Base-by-base conservation (phyloP, 2,888 invertebrate species). In the Bursaphelenchus okinawaensis region DNA sequence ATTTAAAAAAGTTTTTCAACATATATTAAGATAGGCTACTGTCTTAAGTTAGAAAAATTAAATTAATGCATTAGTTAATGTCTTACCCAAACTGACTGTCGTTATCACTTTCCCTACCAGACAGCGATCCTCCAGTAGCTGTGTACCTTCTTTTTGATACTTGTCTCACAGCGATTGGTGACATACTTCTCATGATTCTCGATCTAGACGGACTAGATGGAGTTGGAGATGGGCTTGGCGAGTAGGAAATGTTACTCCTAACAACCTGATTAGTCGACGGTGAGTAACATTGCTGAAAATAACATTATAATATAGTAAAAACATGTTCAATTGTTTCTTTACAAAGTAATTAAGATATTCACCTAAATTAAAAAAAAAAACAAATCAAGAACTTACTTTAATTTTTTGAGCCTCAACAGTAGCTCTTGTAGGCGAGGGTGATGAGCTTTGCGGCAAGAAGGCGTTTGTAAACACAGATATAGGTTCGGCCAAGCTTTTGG, bases 231-330 rank as follows among this genome's bases (percentile, higher is more conserved):
- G 75, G 76, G 52, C 68, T 70, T 20, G 75, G 75, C 1, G 80
- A 82, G 64, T 81, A 82, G 9, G 80, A 73, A n/a, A 82, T 75
- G 62, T 81, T 81, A 9, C 74, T 65, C 0, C 78, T 71, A 9
- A 82, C 77, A n/a, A 80, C 71, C 56, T 77, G 76, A 55, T 82
- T 77, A 7, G 82, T 79, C 7, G 80, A 79, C 3, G 82, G 82
- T 4, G 81, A 69, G 52, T 69, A 69, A 19, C 71, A 69, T 69
- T 71, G 69, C 71, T 70, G 51, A 59, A 71, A 58, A 20, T 26
- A 23, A 20, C 22, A 56, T 31, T 55, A 31, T 6, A 19, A n/a
- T 3, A 22, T 23, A 56, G 19, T 9, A 23, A 23, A 20, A 8
- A 20, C 23, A 16, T 58, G 8, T 1, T 66, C 29, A 16, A 28